Base-by-base conservation (phyloP, 2,113 vertebrate genomes). In the Telmatochromis sp. region DNA sequence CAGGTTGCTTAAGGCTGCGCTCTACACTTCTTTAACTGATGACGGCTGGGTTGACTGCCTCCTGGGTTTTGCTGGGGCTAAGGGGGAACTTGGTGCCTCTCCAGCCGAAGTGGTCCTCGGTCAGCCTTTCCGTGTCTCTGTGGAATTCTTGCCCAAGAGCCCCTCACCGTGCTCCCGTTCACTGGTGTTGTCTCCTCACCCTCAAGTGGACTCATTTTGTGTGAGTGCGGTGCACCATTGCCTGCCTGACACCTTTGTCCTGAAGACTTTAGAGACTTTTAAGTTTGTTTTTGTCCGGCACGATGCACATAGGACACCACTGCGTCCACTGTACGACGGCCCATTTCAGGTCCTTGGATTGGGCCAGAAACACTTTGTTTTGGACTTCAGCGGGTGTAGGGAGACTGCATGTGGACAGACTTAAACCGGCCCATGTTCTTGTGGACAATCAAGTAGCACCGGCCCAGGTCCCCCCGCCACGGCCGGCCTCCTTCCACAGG, bases 281-380 rank as follows among this genome's bases (percentile, higher is more conserved):
- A 58, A 58, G 55, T 0, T 58, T 58, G 14, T 57, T 57, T 57
- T 57, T 14, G 54, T 57, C 23, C 1, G 4, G 12, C 54, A 14
- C 7, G 2, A 26, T 57, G 54, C 54, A 5, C 54, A 57, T 57
- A 28, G 54, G 54, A 57, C 7, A 28, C 23, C 54, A 28, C 23
- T 57, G 55, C 7, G 2, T 28, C n/a, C 53, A 54, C n/a, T 54
- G 53, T 54, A 23, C 0, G n/a, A 54, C 1, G n/a, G 12, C 23
- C 54, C 7, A 26, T 28, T 57, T 57, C 2, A 5, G 23, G 55
- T 57, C 55, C 55, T 57, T 26, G 12, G 7, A 57, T 57, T 0
- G 4, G 23, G 23, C 55, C 2, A 15, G 7, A 57, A 57, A 14
- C 23, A 57, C 55, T 57, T 57, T 57, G 7, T 14, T 57, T 57